Evolutionary conservation across 2,797 vertebrate genomes (phyloP).

Genomic region (Bradypodion pumilum): DNA sequence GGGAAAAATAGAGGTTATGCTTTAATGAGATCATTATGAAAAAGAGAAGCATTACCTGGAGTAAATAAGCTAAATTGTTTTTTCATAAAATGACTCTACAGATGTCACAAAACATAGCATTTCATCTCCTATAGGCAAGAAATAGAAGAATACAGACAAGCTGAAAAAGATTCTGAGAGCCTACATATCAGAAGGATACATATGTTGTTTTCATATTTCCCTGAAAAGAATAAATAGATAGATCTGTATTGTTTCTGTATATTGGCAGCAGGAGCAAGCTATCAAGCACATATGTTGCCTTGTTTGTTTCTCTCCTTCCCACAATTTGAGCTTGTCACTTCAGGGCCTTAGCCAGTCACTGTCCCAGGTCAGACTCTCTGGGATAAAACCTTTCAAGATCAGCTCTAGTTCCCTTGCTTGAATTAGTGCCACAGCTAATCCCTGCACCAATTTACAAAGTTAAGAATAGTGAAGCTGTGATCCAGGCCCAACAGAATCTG

Average conservation of each 20-base stretch:
- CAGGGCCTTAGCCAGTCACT: neutral
- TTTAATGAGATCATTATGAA: conserved; percentile 31
- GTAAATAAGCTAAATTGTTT: conserved; percentile 44
- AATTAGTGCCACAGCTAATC: neutral
- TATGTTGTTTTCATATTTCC: neutral
- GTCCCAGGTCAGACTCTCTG: neutral
- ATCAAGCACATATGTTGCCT: neutral
- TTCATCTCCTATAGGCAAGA: neutral
- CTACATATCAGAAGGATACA: neutral
- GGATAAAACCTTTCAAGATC: neutral
- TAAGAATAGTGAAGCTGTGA: too few species aligned
- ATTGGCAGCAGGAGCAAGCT: neutral
- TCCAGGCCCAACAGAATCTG: too few species aligned
- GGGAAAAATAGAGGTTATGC: conserved; percentile 10
- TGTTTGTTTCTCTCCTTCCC: neutral
- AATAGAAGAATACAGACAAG: neutral
- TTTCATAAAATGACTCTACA: conserved; percentile 5
- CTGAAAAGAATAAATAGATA: too few species aligned
- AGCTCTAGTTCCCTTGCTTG: neutral
- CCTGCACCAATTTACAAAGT: too few species aligned
- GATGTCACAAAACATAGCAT: neutral
- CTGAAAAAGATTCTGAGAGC: neutral
- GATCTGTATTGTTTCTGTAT: neutral
- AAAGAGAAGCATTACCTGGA: conserved; percentile 11
- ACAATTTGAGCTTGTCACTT: neutral